phyloP scores from a whole-genome alignment of 2,797 vertebrate species.

The Hozukius guyotensis region DNA sequence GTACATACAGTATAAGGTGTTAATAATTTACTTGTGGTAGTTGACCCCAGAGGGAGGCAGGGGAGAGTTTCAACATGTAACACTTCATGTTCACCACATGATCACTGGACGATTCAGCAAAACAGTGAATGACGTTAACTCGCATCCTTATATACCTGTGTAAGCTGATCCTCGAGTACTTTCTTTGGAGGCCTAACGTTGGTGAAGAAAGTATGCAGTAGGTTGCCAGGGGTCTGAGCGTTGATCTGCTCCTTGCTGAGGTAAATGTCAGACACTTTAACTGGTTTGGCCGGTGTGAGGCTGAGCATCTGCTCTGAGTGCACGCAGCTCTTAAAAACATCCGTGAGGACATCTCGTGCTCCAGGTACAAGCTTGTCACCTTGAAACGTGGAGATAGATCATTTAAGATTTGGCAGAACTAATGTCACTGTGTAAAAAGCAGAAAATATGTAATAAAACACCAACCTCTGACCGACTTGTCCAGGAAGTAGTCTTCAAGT shows the following conservation, averaged over 20 bases:
- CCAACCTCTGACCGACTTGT: conserved; percentile 94
- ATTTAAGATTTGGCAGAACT: neutral
- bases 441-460: conserved; percentile 9
- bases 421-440: neutral
- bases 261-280: conserved; percentile 96
- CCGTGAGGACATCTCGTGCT: conserved; percentile 92
- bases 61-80: neutral
- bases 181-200: conserved; percentile 97
- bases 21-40: neutral
- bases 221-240: conserved; percentile 94
- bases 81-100: no score
- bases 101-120: neutral
- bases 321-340: conserved; percentile 97
- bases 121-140: neutral
- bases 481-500: conserved; percentile 95
- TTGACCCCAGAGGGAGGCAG: neutral
- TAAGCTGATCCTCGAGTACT: conserved; percentile 96
- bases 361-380: conserved; percentile 94
- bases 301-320: conserved; percentile 96
- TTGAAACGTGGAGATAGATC: conserved; percentile 52
- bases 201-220: conserved; percentile 96
- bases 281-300: conserved; percentile 91
- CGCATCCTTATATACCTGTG: conserved; percentile 83
- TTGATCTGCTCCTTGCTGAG: conserved; percentile 99
- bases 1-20: neutral